Evolutionary conservation across 2,797 vertebrate species (phyloP).

Genomic region (Champsocephalus gunnari): DNA sequence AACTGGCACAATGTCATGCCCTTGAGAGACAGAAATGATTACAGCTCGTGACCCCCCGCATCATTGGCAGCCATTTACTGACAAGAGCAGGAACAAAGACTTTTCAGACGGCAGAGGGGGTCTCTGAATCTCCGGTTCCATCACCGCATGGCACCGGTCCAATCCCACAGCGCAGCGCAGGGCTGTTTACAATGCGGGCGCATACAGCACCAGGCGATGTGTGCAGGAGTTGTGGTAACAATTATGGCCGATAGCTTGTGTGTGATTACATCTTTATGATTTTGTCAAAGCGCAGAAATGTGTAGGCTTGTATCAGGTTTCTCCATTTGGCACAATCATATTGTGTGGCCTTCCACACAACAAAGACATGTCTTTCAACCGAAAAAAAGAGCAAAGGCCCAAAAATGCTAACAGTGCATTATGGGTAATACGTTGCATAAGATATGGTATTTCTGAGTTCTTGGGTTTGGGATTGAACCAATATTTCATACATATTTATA

Average conservation of each 20-base stretch:
- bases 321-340: slow-evolving; percentile 47
- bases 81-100: slow-evolving; percentile 76
- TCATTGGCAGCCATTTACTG: slow-evolving; percentile 65
- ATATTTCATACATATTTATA: slow-evolving; percentile 42
- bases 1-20: slow-evolving; percentile 52
- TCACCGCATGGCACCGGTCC: slow-evolving; percentile 71
- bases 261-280: slow-evolving; percentile 57
- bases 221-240: slow-evolving; percentile 59
- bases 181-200: slow-evolving; percentile 56
- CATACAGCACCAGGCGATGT: slow-evolving; percentile 47
- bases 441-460: slow-evolving; percentile 40
- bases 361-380: slow-evolving; percentile 50
- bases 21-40: slow-evolving; percentile 63
- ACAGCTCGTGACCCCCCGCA: slow-evolving; percentile 35
- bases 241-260: slow-evolving; percentile 44
- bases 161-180: slow-evolving; percentile 56
- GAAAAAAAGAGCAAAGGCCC: slow-evolving; percentile 4
- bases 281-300: slow-evolving; percentile 60
- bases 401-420: slow-evolving; percentile 35
- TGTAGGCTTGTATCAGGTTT: slow-evolving; percentile 54
- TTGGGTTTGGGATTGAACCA: neutral
- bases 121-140: slow-evolving; percentile 73
- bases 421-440: slow-evolving; percentile 36
- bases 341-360: slow-evolving; percentile 52
- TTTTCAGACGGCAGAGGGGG: slow-evolving; percentile 58